These are phyloP conservation scores for Petrolisthes manimaculis DNA, from an alignment of 2,888 invertebrate genomes.

Conservation along the genomic window DNA sequence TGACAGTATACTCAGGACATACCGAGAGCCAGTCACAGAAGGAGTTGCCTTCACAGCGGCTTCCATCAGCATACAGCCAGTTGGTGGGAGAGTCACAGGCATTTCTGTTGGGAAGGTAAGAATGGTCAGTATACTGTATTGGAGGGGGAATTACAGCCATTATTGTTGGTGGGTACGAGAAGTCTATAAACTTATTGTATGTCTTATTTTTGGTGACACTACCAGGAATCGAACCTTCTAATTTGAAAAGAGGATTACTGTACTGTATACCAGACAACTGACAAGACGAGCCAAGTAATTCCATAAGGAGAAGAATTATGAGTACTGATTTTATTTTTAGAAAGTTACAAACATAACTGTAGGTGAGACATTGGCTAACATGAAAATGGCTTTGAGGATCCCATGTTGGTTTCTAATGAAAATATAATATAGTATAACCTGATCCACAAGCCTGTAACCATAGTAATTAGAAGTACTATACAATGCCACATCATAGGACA, in stretches of 20 bases:
- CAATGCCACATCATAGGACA: too few relatives aligned
- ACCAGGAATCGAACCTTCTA: not conserved
- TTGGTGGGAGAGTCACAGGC: slow-evolving; percentile 62
- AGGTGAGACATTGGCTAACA: too few relatives aligned
- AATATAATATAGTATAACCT: too few relatives aligned
- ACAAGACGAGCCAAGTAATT: not conserved
- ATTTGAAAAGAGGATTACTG: not conserved
- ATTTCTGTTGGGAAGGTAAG: slow-evolving; percentile 42
- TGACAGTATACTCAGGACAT: not conserved
- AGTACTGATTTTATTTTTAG: too few relatives aligned
- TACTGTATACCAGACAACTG: not conserved
- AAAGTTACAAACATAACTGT: too few relatives aligned
- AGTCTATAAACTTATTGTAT: not conserved
- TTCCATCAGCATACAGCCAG: slow-evolving; percentile 65
- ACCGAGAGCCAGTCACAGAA: slow-evolving; percentile 66
- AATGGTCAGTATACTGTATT: not conserved
- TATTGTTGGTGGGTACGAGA: too few relatives aligned
- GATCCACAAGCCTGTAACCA: too few relatives aligned
- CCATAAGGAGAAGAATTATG: not conserved
- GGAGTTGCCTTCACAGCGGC: slow-evolving; percentile 51
- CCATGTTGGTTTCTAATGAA: too few relatives aligned
- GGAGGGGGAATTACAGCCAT: not conserved
- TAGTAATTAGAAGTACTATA: too few relatives aligned
- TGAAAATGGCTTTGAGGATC: too few relatives aligned
- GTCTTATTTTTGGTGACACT: not conserved